These are phyloP conservation scores for Etia nguti DNA, from an alignment of 2,113 vertebrate genomes.

Conservation along the genomic window DNA sequence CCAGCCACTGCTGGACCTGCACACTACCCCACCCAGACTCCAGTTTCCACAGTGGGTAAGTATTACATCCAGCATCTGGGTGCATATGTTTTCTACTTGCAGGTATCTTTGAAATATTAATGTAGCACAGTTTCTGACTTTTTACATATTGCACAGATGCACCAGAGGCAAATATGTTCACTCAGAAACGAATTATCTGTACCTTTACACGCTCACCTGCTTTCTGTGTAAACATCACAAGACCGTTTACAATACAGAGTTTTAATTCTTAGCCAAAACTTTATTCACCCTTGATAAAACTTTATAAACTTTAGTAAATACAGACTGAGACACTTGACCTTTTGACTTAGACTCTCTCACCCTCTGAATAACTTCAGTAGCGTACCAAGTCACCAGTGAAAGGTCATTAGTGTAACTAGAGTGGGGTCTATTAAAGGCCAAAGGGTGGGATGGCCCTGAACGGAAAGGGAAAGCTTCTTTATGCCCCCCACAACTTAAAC, in stretches of 20 bases:
- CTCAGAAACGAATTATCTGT: background rate
- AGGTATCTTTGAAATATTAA: background rate
- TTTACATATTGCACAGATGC: background rate
- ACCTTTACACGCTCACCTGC: background rate
- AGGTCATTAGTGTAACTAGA: conserved; percentile 81
- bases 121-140: background rate
- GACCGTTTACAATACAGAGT: too few species aligned
- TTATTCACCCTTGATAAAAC: background rate
- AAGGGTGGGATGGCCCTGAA: conserved; percentile 14
- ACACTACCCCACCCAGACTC: conserved; percentile 83
- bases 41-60: conserved; percentile 89
- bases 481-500: background rate
- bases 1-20: conserved; percentile 82
- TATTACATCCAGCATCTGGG: conserved; percentile 25
- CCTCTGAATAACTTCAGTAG: conserved; percentile 39
- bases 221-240: background rate
- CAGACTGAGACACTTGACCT: conserved; percentile 50
- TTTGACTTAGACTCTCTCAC: conserved; percentile 32
- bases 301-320: background rate
- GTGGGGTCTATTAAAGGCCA: conserved; percentile 77
- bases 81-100: background rate
- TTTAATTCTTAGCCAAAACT: background rate
- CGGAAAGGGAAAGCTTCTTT: conserved; percentile 16
- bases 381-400: conserved; percentile 41
- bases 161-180: background rate